Conservation (phyloP, 1,140 invertebrate species). For the Paralvinella palmiformis region DNA sequence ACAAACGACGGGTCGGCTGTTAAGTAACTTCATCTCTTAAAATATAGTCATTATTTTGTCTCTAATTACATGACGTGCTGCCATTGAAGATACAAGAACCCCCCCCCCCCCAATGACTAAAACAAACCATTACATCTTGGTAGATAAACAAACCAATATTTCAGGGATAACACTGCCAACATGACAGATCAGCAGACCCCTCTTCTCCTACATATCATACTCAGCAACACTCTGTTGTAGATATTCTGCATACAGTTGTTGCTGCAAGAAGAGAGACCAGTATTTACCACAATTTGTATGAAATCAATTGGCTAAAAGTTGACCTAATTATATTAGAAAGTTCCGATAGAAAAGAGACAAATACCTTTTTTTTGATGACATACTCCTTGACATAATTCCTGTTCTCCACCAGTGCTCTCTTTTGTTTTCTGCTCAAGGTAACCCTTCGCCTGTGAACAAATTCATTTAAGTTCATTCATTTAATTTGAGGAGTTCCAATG, state of each 20-base stretch:
- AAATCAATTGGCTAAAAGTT: neutral
- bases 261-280: constrained; percentile 42
- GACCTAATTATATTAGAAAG: neutral
- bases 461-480: constrained; percentile 11
- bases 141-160: no score
- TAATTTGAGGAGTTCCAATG: no score
- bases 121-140: no score
- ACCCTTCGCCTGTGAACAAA: constrained; percentile 37
- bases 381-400: constrained; percentile 51
- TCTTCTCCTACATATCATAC: no score
- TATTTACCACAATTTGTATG: neutral
- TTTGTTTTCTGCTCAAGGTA: constrained; percentile 52
- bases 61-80: no score
- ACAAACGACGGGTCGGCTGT: no score
- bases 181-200: no score
- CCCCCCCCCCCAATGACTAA: no score
- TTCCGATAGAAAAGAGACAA: neutral
- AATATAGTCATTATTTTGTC: no score
- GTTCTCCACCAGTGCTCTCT: constrained; percentile 49
- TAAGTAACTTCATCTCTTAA: no score
- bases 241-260: constrained; percentile 54
- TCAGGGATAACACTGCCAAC: no score
- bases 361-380: constrained; percentile 54
- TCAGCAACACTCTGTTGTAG: constrained; percentile 55
- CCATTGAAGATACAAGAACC: no score